Conservation (phyloP, 1,140 invertebrate species). For the Halictus rubicundus region DNA sequence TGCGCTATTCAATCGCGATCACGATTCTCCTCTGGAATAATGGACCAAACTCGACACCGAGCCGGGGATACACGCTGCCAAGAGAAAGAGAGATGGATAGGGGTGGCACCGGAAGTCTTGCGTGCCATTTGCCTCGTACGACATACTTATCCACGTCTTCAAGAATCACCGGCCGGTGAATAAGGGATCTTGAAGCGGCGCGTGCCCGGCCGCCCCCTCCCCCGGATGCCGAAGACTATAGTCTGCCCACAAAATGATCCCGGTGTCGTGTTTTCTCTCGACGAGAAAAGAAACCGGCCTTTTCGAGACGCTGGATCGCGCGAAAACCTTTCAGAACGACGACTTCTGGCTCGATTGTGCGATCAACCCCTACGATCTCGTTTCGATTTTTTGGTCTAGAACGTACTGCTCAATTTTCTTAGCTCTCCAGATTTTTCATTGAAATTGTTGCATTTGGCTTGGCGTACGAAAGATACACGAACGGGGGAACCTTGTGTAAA, state of each 20-base stretch:
- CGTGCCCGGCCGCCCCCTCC: conserved; percentile 70
- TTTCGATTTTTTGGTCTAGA: too few relatives aligned
- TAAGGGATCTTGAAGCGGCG: conserved; percentile 71
- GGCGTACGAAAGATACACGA: too few relatives aligned
- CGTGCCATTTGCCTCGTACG: conserved; percentile 76
- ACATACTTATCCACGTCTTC: conserved; percentile 72
- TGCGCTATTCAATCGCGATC: conserved; percentile 67
- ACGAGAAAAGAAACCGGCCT: background rate
- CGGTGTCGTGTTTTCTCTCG: conserved; percentile 28
- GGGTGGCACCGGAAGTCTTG: conserved; percentile 76
- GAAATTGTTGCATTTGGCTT: too few relatives aligned
- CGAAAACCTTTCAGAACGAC: background rate
- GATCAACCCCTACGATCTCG: too few relatives aligned
- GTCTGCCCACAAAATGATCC: conserved; percentile 28
- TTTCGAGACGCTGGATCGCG: conserved; percentile 6
- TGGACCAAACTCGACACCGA: conserved; percentile 69
- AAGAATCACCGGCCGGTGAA: conserved; percentile 74
- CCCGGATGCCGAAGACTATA: conserved; percentile 26
- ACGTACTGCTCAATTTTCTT: too few relatives aligned
- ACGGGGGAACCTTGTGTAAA: too few relatives aligned
- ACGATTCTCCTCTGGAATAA: conserved; percentile 68
- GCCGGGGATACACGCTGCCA: conserved; percentile 41
- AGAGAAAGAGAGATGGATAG: conserved; percentile 30
- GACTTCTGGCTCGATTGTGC: background rate
- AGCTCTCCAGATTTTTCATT: too few relatives aligned